Evolutionary conservation across 2,797 vertebrate genomes (phyloP).

Genomic region (Merluccius polli): DNA sequence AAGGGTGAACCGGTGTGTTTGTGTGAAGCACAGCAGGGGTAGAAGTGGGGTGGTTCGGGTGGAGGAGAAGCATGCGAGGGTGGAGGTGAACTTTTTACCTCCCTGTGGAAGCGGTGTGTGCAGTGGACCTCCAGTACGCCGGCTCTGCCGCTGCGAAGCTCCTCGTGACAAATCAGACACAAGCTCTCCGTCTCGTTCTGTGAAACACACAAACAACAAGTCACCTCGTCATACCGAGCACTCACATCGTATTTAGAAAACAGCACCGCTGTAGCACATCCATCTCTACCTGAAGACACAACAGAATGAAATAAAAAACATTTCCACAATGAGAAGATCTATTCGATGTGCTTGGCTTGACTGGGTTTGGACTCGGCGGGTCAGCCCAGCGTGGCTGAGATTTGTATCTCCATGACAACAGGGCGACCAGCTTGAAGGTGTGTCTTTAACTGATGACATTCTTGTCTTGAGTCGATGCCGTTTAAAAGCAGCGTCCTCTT

Average conservation of each 20-base stretch:
- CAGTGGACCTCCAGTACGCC: constrained; percentile 64
- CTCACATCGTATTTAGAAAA: neutral
- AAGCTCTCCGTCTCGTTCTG: constrained; percentile 58
- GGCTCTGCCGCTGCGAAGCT: constrained; percentile 48
- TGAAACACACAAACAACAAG: constrained; percentile 22
- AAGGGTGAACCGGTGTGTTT: neutral
- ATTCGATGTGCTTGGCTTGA: too few species aligned
- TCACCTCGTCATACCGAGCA: neutral
- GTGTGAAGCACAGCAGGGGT: neutral
- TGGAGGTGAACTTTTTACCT: constrained; percentile 42
- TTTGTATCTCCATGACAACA: too few species aligned
- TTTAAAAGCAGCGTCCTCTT: too few species aligned
- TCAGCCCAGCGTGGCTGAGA: too few species aligned
- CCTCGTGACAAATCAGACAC: constrained; percentile 67
- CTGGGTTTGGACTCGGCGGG: too few species aligned
- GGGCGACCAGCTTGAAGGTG: too few species aligned
- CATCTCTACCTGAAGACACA: neutral
- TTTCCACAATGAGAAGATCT: neutral
- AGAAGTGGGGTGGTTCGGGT: neutral
- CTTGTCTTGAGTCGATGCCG: too few species aligned
- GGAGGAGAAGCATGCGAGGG: neutral
- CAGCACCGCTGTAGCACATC: neutral
- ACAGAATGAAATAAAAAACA: neutral
- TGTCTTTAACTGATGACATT: too few species aligned
- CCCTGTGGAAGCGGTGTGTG: constrained; percentile 69